Evolutionary conservation across 2,888 invertebrate genomes (phyloP).

Genomic region (Ectemnius lituratus): DNA sequence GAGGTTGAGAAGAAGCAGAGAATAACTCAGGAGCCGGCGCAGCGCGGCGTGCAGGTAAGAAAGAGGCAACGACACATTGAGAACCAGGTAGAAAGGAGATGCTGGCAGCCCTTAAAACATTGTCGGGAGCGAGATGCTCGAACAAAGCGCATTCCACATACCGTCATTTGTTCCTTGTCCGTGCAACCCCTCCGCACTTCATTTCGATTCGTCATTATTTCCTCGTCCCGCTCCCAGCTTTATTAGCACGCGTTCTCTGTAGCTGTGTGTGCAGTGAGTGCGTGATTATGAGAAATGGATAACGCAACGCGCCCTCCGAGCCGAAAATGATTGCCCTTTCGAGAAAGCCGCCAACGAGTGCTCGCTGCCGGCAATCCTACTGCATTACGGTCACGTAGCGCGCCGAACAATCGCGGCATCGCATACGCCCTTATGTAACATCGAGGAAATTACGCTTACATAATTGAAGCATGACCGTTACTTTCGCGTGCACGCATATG

Average conservation of each 20-base stretch:
- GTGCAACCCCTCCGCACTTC: conserved; percentile 59
- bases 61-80: conserved; percentile 25
- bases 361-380: background rate
- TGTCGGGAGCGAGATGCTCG: conserved; percentile 60
- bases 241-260: conserved; percentile 28
- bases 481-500: background rate
- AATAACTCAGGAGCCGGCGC: conserved; percentile 5
- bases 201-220: conserved; percentile 66
- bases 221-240: conserved; percentile 45
- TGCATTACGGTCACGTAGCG: conserved; percentile 1
- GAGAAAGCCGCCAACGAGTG: background rate
- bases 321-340: background rate
- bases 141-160: conserved; percentile 75
- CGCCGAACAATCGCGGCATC: background rate
- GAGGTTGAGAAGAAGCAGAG: conserved; percentile 58
- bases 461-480: background rate
- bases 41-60: too few species aligned
- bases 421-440: background rate
- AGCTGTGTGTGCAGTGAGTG: background rate
- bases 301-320: background rate
- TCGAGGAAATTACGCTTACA: conserved; percentile 1
- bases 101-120: conserved; percentile 50
- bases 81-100: conserved; percentile 43
- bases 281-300: background rate
- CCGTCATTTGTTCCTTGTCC: conserved; percentile 72